phyloP scores from a whole-genome alignment of 2,113 vertebrate genomes.

The Microcebus murinus region DNA sequence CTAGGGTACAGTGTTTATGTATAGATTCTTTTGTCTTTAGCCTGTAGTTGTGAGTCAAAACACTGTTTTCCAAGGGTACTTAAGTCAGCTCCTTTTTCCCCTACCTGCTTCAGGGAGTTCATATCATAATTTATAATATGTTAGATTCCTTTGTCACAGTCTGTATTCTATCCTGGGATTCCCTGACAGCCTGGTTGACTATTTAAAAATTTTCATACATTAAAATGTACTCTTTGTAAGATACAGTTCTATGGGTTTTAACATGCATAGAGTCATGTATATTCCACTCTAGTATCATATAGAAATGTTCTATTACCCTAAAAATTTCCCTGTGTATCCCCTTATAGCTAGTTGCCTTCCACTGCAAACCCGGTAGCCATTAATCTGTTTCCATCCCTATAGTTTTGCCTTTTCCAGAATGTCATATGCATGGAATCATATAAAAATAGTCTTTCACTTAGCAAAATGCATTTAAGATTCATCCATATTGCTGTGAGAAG shows the following conservation, averaged over 20 bases:
- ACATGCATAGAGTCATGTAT: background rate
- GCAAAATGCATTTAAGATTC: background rate
- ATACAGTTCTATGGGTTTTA: background rate
- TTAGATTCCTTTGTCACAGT: background rate
- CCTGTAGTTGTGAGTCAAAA: background rate
- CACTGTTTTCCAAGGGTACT: background rate
- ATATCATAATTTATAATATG: background rate
- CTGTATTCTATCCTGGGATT: background rate
- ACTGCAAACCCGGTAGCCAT: background rate
- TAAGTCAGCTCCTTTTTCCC: background rate
- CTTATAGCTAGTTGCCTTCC: background rate
- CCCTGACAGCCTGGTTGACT: background rate
- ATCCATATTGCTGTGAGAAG: background rate
- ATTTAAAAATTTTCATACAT: background rate
- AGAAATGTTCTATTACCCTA: background rate
- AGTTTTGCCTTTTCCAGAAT: constrained; percentile 37
- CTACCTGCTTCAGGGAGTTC: background rate
- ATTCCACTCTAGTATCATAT: background rate
- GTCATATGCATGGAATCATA: background rate
- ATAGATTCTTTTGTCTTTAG: background rate
- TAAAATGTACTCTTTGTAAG: background rate
- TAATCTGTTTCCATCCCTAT: background rate
- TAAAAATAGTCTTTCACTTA: background rate
- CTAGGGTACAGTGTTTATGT: background rate
- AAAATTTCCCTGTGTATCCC: background rate